Percentiles rank a stretch among this genome's conserved stretches.
These are phyloP conservation scores for Callyntrura sp. DNA, from an alignment of 2,888 invertebrate species.

Conservation along the genomic window DNA sequence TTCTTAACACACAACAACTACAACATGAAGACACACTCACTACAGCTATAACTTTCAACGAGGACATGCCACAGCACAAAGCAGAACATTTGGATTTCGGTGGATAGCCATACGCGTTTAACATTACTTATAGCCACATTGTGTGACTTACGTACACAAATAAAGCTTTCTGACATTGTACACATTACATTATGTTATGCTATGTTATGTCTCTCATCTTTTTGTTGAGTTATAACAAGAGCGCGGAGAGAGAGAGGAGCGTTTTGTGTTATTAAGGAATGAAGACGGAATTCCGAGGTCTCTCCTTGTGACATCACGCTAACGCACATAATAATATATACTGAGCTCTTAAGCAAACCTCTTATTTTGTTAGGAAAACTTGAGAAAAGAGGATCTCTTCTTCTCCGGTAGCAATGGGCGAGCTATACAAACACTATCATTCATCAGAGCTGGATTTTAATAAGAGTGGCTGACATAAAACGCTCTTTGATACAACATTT, in stretches of 20 bases:
- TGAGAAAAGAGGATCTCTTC: constrained; percentile 73
- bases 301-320: constrained; percentile 66
- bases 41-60: background rate
- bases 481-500: constrained; percentile 79
- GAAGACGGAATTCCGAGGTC: constrained; percentile 76
- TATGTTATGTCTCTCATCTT: constrained; percentile 72
- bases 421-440: constrained; percentile 81
- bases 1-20: constrained; percentile 61
- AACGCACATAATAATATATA: constrained; percentile 76
- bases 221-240: constrained; percentile 48
- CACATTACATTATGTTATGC: constrained; percentile 69
- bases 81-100: constrained; percentile 18
- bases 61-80: constrained; percentile 34
- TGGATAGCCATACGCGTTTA: constrained; percentile 45
- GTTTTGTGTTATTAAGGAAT: constrained; percentile 76
- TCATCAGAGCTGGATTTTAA: constrained; percentile 84
- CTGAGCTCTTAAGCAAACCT: constrained; percentile 77
- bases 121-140: constrained; percentile 64
- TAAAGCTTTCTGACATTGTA: constrained; percentile 66
- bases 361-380: constrained; percentile 76
- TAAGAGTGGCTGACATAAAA: constrained; percentile 83
- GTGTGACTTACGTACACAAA: constrained; percentile 60
- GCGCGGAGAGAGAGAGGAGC: constrained; percentile 60
- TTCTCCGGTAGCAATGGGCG: constrained; percentile 58
- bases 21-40: constrained; percentile 24